Percentiles rank a stretch among this genome's conserved stretches.
These are phyloP conservation scores for Alloscopus bannaensis DNA, from an alignment of 2,888 invertebrate species.

Conservation along the genomic window DNA sequence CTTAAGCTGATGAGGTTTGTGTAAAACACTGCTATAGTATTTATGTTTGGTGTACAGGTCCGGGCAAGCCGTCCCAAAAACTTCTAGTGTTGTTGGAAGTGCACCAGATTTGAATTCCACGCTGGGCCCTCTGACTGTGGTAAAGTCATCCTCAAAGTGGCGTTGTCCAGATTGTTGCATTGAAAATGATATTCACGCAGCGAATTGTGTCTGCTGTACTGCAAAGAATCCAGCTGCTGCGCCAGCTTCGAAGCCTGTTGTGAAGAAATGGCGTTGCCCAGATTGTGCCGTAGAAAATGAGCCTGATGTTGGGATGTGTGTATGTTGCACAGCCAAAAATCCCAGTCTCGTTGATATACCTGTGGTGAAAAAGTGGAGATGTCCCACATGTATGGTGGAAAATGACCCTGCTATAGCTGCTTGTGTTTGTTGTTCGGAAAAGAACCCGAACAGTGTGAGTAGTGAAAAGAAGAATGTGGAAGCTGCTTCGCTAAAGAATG, in stretches of 20 bases:
- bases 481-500: background rate
- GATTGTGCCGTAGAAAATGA: constrained; percentile 52
- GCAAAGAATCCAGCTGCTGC: constrained; percentile 45
- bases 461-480: constrained; percentile 5
- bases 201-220: constrained; percentile 50
- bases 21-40: no score
- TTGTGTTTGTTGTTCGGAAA: constrained; percentile 59
- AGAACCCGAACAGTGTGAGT: constrained; percentile 52
- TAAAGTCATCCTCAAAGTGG: constrained; percentile 36
- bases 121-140: constrained; percentile 25
- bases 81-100: background rate
- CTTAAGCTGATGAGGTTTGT: no score
- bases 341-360: constrained; percentile 28
- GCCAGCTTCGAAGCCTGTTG: background rate
- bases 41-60: no score
- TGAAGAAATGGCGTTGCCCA: constrained; percentile 38
- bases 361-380: constrained; percentile 52
- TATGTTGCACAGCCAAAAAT: constrained; percentile 54
- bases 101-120: background rate
- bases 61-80: no score
- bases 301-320: constrained; percentile 23
- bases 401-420: constrained; percentile 38
- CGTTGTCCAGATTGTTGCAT: constrained; percentile 44
- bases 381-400: constrained; percentile 58
- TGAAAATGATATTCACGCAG: constrained; percentile 26